Percentiles rank a stretch among this genome's conserved stretches.
Conservation (phyloP, 92 coral and sea anemone genomes). For the Epizoanthus rinbou region DNA sequence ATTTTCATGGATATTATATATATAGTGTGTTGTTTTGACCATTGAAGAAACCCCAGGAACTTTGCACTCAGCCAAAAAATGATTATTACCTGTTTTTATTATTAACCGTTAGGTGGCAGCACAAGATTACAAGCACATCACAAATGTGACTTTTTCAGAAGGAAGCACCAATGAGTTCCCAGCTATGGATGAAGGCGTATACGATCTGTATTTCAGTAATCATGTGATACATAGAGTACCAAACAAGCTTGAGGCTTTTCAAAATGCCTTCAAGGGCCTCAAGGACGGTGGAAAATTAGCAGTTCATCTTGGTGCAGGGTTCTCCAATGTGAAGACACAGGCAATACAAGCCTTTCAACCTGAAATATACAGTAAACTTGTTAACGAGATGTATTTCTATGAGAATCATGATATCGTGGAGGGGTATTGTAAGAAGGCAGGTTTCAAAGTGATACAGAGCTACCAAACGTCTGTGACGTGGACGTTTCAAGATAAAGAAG, state of each 20-base stretch:
- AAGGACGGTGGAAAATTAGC: constrained; percentile 25
- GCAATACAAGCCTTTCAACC: constrained; percentile 31
- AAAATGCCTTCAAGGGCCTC: constrained; percentile 31
- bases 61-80: too few relatives aligned
- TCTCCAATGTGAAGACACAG: constrained; percentile 24
- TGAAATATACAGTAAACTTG: not conserved
- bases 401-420: not conserved
- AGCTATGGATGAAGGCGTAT: constrained; percentile 18
- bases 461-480: constrained; percentile 20
- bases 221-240: constrained; percentile 39
- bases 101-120: constrained; percentile 12
- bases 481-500: constrained; percentile 19
- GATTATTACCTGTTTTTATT: too few relatives aligned
- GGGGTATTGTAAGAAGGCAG: constrained; percentile 23
- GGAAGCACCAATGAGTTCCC: constrained; percentile 32
- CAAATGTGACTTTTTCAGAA: constrained; percentile 14
- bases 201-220: constrained; percentile 37
- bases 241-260: constrained; percentile 32
- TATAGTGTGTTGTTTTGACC: too few relatives aligned
- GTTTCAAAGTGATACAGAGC: constrained; percentile 19
- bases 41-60: too few relatives aligned
- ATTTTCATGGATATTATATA: too few relatives aligned
- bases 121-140: constrained; percentile 20
- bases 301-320: constrained; percentile 9
- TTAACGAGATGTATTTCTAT: constrained; percentile 31